Base-by-base conservation (phyloP, 2,888 invertebrate species). In the Eilema griseolum region DNA sequence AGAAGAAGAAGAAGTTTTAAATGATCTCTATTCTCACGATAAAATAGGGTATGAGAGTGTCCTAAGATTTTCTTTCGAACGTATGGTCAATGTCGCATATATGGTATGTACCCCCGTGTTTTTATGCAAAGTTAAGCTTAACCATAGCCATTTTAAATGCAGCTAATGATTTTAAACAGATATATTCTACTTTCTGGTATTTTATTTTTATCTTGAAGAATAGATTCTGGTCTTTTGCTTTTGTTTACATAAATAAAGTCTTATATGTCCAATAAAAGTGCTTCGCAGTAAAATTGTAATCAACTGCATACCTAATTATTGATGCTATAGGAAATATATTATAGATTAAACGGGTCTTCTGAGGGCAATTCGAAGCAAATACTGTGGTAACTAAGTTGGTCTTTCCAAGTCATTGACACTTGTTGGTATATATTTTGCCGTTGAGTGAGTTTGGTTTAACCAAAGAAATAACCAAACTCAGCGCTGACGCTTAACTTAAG, bases 91-190 rank as follows among this genome's bases (percentile, higher is more conserved):
- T 23, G 23, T 62, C 23, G 37, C 31, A n/a, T 41, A 41, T 8
- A 23, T n/a, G 46, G 62, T 61, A 71, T 65, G 28, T 33, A 20
- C 23, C 24, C 10, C 24, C 24, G 24, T 20, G 26, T 62, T 20
- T 62, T 37, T 62, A 41, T 62, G 41, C 41, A 62, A 75, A 81
- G 74, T 76, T 77, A 79, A 81, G 77, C 73, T 62, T 70, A 61
- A 60, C 61, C 67, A 65, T 60, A 33, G 66, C 66, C 70, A 77
- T 79, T 81, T 81, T 73, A 81, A 74, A 81, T 41, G 61, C 65
- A 20, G 33, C 64, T 77, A 81, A 81, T 74, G 77, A 74, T 78
- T 80, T 76, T 74, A 65, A 77, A 75, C 69, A 71, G 67, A 78
- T 70, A 69, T n/a, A 52, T 71, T 52, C 28, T 16, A 26, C 28